These are phyloP conservation scores for Rhopalosiphum maidis DNA, from an alignment of 1,140 invertebrate genomes.

Conservation along the genomic window DNA sequence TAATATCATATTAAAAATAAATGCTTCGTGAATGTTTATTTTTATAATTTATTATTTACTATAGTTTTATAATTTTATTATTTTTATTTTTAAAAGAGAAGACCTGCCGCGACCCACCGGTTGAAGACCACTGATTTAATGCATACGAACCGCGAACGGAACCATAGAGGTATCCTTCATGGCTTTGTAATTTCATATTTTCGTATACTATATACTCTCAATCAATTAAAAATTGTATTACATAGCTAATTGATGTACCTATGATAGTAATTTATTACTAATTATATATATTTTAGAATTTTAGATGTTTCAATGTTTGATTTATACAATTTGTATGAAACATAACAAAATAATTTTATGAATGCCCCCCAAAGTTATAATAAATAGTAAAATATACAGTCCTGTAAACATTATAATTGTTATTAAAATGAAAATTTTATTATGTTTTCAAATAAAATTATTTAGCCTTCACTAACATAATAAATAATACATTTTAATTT, in stretches of 20 bases:
- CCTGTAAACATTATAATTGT: not conserved
- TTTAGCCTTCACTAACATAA: not conserved
- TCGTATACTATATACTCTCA: not conserved
- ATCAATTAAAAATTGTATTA: constrained; percentile 10
- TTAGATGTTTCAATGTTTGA: not conserved
- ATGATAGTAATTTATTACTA: not conserved
- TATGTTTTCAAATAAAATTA: not conserved
- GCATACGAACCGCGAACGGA: not conserved
- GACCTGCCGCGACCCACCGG: too few species aligned
- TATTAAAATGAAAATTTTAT: not conserved
- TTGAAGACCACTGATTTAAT: not conserved
- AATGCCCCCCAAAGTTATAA: not conserved
- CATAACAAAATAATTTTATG: not conserved
- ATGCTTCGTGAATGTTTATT: too few species aligned
- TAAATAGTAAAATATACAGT: not conserved
- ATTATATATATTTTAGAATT: not conserved
- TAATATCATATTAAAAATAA: too few species aligned
- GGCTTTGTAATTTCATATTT: not conserved
- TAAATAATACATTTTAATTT: not conserved
- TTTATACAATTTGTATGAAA: not conserved
- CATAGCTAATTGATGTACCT: not conserved
- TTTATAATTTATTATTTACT: too few species aligned
- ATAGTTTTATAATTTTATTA: too few species aligned
- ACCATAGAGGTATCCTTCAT: not conserved
- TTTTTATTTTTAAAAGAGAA: too few species aligned